Base-by-base conservation (phyloP, 2,888 invertebrate genomes). In the Ashinkailepas kermadecensis region DNA sequence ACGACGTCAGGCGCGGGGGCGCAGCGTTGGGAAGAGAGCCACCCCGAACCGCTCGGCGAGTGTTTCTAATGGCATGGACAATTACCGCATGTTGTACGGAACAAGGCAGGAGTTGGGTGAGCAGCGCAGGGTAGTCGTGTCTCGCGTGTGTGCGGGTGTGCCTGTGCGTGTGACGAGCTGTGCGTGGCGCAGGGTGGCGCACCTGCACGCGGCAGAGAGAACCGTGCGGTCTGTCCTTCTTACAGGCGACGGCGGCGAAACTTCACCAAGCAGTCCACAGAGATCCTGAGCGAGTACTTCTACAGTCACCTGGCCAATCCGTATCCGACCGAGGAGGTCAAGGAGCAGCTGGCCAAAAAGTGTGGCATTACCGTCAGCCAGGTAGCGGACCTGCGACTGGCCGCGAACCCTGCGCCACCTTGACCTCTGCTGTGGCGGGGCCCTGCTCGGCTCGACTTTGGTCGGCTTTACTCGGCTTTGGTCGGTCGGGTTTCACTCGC, bases 51-150 rank as follows among this genome's bases (percentile, higher is more conserved):
- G 86, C 91, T 99, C 86, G 99, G 99, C 89, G 99, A 99, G 90
- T 99, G 99, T 89, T 99, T 99, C 90, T 99, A 99, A 90, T 98
- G 98, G 86, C 99, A 99, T 99, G 87, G 96, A 96, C 87, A 99
- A 99, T 91, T 99, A 99, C 59, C 99, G 99, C 90, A 99, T 99
- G 85, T 97, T 97, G 87, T 99, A 99, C 90, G 99, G 99, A 90
- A 99, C 99, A 85, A 99, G 99, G 89, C 99, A 99, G 90, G 99
- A 99, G 88, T 91, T 99, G 88, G 99, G 99, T 82, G 92, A 98
- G 88, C 99, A 99, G 89, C 99, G 99, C 89, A 96, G 97, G 88
- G 99, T 99, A 88, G 99, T 99, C 83, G 96, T 97, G 83, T 95
- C 95, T 83, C 95, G 96, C 92, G 97, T 97, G 62, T 62, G 62